phyloP scores from a whole-genome alignment of 2,113 vertebrate species.

The Loxodonta africana region DNA sequence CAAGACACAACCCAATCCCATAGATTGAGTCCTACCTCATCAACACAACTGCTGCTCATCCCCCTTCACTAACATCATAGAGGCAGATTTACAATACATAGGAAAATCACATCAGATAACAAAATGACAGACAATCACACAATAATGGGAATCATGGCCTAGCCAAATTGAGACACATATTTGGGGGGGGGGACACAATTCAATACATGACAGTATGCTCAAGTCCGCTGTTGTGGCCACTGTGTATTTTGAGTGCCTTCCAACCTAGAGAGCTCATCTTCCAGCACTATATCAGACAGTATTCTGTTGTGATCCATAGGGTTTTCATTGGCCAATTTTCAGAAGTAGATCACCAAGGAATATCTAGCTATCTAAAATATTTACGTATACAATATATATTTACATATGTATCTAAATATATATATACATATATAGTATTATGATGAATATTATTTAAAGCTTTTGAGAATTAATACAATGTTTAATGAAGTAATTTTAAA shows the following conservation, averaged over 20 bases:
- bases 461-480: slow-evolving; percentile 31
- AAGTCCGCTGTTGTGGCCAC: no score
- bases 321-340: neutral
- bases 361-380: neutral
- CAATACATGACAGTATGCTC: no score
- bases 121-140: no score
- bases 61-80: no score
- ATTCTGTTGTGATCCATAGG: neutral
- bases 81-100: no score
- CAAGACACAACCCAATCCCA: no score
- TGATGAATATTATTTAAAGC: neutral
- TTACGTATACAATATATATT: neutral
- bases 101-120: no score
- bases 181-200: no score
- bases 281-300: neutral
- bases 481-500: neutral
- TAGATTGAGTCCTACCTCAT: no score
- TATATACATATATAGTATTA: neutral
- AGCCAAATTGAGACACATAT: no score
- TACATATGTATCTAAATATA: neutral
- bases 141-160: no score
- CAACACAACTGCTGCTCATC: no score
- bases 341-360: neutral
- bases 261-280: neutral
- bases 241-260: neutral